Evolutionary conservation across 2,797 vertebrate genomes (phyloP), one percentile per base, ranked within the genome.

Genomic region (Cuniculus paca): DNA sequence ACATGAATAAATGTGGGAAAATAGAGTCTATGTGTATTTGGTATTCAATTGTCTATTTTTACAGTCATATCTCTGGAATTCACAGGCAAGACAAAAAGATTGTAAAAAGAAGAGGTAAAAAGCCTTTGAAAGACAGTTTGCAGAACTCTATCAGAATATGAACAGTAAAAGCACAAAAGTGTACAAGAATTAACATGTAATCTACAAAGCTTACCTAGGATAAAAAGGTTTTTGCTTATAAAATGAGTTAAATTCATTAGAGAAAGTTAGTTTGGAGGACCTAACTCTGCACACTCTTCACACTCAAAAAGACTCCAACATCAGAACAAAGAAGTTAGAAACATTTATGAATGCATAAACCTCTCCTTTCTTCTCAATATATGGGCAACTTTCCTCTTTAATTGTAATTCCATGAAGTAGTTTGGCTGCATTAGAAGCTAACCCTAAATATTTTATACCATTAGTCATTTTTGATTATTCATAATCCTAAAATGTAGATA

Each of bases 21-120:
- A 81, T 48, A 75, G 13, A 97, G 34, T 61, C 65, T 82, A 2
- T 0, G 16, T 39, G 45, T n/a, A 78, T 48, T 82, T 88, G 83
- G 78, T 86, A 93, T 93, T 91, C 86, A 88, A 36, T 92, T 28
- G 20, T 72, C 63, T 90, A 54, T 65, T 96, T 88, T 87, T 88
- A 65, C 52, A 72, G 68, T 88, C 52, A 39, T 0, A 0, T 87
- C 70, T 79, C 83, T 58, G 22, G 39, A 84, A 91, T 93, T 96
- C 45, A 85, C 24, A 82, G 48, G 54, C 39, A 86, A 90, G 34
- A 92, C 61, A 83, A 97, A 95, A 65, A 72, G 31, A 75, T 52
- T 52, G 52, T 86, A 42, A 87, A 80, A 74, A 70, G 61, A 83
- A 90, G 77, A 56, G 24, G 84, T 39, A 75, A 79, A 90, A 83